Evolutionary conservation across 2,113 vertebrate species (phyloP), one percentile per base, ranked within the genome.

Genomic region (Caracal caracal): DNA sequence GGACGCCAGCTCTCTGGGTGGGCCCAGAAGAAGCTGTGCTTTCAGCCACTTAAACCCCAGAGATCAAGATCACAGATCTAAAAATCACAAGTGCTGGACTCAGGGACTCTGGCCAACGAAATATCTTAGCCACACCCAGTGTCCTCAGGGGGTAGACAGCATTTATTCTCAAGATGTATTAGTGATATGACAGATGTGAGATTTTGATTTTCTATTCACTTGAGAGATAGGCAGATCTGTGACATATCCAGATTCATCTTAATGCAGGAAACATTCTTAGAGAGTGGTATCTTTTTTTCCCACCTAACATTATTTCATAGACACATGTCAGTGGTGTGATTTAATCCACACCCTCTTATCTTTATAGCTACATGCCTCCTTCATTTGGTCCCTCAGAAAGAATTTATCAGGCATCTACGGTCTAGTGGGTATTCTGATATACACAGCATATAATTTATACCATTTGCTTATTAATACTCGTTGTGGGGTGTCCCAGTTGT

Each of bases 51-150:
- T 68, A 92, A 92, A 51, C 12, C 68, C 22, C 47, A 93, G 85
- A 93, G 63, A 86, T 95, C 47, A 93, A 93, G 79, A 96, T 95
- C 88, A 93, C 51, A 94, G 88, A 97, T 86, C 53, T 94, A 93
- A 96, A 96, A 94, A 56, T 94, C 70, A 35, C 10, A 90, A 96
- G 81, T 71, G 56, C 37, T 90, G 49, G 70, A 96, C 71, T 85
- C 61, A 93, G 85, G 76, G 35, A 87, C 47, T 78, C 11, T 3
- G 71, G 83, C 24, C 71, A 82, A 81, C 24, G 75, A 96, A 85
- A 65, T 65, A 94, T n/a, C 63, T 90, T 90, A 85, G 66, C 71
- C 51, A 93, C 59, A 88, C 40, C 91, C 65, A 81, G 76, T 79
- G 66, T 92, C 53, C 47, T 30, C 13, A 83, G 65, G 28, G 53